These are phyloP conservation scores for Drosophila algonquin DNA, from an alignment of 2,888 invertebrate genomes.

Conservation along the genomic window DNA sequence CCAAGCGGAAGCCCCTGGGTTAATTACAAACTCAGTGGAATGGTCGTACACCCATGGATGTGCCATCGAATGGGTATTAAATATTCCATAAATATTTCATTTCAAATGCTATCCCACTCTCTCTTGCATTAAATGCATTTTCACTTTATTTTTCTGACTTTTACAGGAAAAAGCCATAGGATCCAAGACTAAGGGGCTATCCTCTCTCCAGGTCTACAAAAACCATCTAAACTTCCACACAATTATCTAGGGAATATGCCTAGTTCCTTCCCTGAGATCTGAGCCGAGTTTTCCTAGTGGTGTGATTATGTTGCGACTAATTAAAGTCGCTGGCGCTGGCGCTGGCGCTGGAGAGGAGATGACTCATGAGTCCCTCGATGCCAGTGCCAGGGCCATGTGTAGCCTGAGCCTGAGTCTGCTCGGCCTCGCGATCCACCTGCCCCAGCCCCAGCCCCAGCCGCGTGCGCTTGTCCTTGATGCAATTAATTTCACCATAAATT, in stretches of 20 bases:
- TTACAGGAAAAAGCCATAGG: too few relatives aligned
- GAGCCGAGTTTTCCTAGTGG: neutral
- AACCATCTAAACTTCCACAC: too few relatives aligned
- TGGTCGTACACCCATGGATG: neutral
- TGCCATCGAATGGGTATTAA: neutral
- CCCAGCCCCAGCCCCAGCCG: neutral
- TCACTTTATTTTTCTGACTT: too few relatives aligned
- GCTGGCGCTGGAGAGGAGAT: neutral
- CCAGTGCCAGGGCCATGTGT: slow-evolving; percentile 5
- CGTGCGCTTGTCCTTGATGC: slow-evolving; percentile 23
- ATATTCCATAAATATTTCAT: slow-evolving; percentile 5
- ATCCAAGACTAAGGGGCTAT: too few relatives aligned
- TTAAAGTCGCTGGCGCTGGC: slow-evolving; percentile 35
- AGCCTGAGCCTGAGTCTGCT: neutral
- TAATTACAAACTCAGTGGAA: neutral
- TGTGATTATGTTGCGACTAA: slow-evolving; percentile 30
- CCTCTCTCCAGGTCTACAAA: too few relatives aligned
- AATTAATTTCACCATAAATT: slow-evolving; percentile 53
- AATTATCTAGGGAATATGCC: too few relatives aligned
- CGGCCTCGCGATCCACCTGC: neutral
- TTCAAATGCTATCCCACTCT: neutral
- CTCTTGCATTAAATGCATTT: too few relatives aligned
- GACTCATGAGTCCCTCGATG: slow-evolving; percentile 10
- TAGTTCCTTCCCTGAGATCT: too few relatives aligned
- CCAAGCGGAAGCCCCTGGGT: slow-evolving; percentile 8